Base-by-base conservation (phyloP, 2,888 invertebrate species). In the Patella caerulea region DNA sequence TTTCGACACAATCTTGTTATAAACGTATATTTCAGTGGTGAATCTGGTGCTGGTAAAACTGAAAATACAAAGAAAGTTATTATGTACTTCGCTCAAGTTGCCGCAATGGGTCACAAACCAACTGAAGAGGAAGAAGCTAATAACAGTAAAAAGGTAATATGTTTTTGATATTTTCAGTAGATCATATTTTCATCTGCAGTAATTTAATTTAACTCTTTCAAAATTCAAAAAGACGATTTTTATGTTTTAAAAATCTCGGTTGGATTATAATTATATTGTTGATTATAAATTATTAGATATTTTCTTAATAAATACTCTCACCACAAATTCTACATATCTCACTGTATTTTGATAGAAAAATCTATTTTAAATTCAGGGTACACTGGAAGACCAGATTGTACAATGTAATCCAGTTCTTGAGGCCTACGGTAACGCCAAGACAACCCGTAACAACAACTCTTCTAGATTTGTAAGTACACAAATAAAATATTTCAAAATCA, bases 41-140 rank as follows among this genome's bases (percentile, higher is more conserved):
- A 97, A 94, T 97, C 97, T 94, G 98, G 98, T 94, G 98, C 98
- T 93, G 98, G 98, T 94, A 98, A 98, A 95, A 98, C 98, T 94
- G 98, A 98, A 94, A 98, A 99, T 95, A 98, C 98, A 94, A 98
- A 98, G 94, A 98, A 98, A 93, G 98, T 98, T 95, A 98, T 99
- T 94, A 97, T 97, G 92, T 99, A 98, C 95, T 98, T 98, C 94
- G 93, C 93, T 73, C 86, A 88, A 71, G 92, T 92, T 79, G 98
- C 98, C 93, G 98, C 98, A 93, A 98, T 86, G 54, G 74, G 82
- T 54, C 77, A 76, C 14, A 84, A 83, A 12, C 83, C 81, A 24
- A 81, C 83, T 70, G 77, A 79, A 19, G 86, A 81, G 5, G 81
- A 78, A n/a, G 81, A 77, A 0, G 82, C 83, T 71, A 83, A 85